Base-by-base conservation (phyloP, 2,797 vertebrate genomes). In the Lacerta agilis region DNA sequence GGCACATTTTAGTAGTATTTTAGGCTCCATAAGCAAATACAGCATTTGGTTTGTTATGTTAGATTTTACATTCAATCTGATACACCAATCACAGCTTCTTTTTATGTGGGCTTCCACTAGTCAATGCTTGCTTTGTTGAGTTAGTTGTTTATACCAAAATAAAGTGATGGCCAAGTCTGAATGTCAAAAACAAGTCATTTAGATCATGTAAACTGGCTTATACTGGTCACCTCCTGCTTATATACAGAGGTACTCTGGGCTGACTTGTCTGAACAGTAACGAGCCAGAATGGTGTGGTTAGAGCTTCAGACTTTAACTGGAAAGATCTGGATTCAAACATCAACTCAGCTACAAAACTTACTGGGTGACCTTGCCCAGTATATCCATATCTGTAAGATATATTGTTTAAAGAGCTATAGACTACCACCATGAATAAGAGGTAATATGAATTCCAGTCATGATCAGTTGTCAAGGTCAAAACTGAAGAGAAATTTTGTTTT, bases 91-190 rank as follows among this genome's bases (percentile, higher is more conserved):
- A 38, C 0, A 87, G 41, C 38, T 86, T 41, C 75, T 8, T 49
- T 66, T 2, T 82, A 20, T 20, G 25, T 8, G 66, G n/a, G 79
- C 25, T 90, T 85, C 33, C 77, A 78, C 71, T 72, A 17, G 83
- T 20, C 88, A 29, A 90, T 87, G 75, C 75, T 45, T 76, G 5
- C 84, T 73, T 71, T 11, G 41, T 69, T 78, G 33, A 67, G 71
- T 77, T 8, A 9, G 27, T 36, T 1, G 9, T 8, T 81, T 83
- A 88, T n/a, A 92, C 82, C 18, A 90, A 85, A 88, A 84, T 27
- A 58, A 93, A 92, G 5, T 10, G 89, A 92, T 71, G 0, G 0
- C 0, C 36, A 92, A 55, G 81, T 66, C 5, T 84, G 86, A 91
- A 64, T 85, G 93, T 83, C 67, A 92, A 71, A 85, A 77, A 0